phyloP scores from a whole-genome alignment of 2,888 invertebrate genomes.

The Mycalesis mineus region DNA sequence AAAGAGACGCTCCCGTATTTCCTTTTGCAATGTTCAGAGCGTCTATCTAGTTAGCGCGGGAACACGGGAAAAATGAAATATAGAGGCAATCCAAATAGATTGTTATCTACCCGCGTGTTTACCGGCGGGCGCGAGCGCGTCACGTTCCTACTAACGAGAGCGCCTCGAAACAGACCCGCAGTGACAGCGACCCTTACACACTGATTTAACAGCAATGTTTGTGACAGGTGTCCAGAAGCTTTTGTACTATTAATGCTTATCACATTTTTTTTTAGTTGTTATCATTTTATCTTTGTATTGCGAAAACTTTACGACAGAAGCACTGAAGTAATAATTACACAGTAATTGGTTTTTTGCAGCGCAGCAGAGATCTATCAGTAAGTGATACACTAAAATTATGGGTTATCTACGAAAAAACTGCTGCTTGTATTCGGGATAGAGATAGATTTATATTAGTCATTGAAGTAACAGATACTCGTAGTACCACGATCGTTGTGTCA shows the following conservation, averaged over 20 bases:
- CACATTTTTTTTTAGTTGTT: constrained; percentile 4
- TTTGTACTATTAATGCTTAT: constrained; percentile 25
- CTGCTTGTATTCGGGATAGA: too few species aligned
- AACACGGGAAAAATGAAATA: constrained; percentile 76
- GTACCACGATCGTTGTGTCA: too few species aligned
- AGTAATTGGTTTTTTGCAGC: too few species aligned
- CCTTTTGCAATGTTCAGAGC: constrained; percentile 53
- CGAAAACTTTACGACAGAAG: too few species aligned
- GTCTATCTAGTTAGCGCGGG: constrained; percentile 74
- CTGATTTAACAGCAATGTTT: constrained; percentile 58
- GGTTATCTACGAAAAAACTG: too few species aligned
- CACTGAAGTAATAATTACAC: too few species aligned
- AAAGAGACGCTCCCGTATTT: constrained; percentile 67
- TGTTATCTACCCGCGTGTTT: constrained; percentile 79
- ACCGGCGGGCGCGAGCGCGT: constrained; percentile 59
- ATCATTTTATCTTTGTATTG: not conserved
- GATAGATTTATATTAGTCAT: too few species aligned
- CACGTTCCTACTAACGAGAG: constrained; percentile 75
- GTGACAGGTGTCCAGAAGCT: constrained; percentile 62
- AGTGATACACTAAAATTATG: too few species aligned
- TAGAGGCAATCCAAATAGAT: constrained; percentile 79
- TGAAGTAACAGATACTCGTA: too few species aligned
- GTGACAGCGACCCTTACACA: constrained; percentile 57
- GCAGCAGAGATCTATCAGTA: too few species aligned
- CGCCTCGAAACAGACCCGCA: constrained; percentile 49